Base-by-base conservation (phyloP, 2,888 invertebrate species). In the Eupithecia abbreviata region DNA sequence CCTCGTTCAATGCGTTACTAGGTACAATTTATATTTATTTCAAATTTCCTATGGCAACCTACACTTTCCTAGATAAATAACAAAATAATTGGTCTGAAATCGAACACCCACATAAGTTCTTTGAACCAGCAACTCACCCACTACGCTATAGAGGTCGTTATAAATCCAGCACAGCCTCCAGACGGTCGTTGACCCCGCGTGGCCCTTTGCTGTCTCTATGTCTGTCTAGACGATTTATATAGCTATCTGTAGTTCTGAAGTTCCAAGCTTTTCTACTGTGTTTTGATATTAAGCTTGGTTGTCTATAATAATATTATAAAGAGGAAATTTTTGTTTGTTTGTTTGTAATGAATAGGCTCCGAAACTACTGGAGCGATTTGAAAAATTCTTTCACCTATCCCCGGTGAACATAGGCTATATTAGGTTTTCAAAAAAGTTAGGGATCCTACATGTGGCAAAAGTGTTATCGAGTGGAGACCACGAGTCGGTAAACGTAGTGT, bases 161-260 rank as follows among this genome's bases (percentile, higher is more conserved):
- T 4, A 18, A 58, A 30, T 15, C 66, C 66, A 3, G 7, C 66
- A 42, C 66, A 66, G 66, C 42, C 66, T 66, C 66, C 66, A 66
- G 66, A 66, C 66, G 76, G 72, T 69, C 70, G 55, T 15, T 72
- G 76, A 76, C 73, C 76, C 66, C 66, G 65, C 62, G 41, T 41
- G 65, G 30, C 66, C 42, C 42, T 66, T 62, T 12, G 58, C 62
- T 62, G 62, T 62, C 18, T 62, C 10, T 12, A 62, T 30, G 62
- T 30, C 58, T 41, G 72, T 72, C 72, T 72, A 58, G 75, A 73
- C 58, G 65, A 72, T 76, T 55, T 15, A 41, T 42, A 15, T 65
- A 45, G 12, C 55, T n/a, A n/a, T 42, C 2, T 13, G 43, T 12
- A 45, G 4, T 45, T 45, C 18, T 18, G 43, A 62, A 71, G 18